Evolutionary conservation across 2,113 vertebrate species (phyloP).

Genomic region (Bubo bubo): DNA sequence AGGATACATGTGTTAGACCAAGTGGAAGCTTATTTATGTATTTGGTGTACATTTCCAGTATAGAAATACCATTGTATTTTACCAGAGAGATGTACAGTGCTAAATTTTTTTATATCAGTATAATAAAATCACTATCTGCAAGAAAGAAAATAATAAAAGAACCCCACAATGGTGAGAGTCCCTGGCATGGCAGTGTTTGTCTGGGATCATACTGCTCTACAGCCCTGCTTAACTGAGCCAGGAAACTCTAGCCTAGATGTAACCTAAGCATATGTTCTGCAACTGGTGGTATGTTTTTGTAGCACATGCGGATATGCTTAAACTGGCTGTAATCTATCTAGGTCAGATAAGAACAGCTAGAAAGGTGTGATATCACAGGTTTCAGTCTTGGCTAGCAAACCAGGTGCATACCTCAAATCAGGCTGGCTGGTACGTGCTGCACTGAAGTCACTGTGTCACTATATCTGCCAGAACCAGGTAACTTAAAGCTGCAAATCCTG

Average conservation of each 20-base stretch:
- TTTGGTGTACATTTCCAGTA: neutral
- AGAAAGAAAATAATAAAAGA: neutral
- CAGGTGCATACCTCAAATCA: neutral
- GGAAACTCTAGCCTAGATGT: neutral
- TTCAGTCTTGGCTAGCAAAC: neutral
- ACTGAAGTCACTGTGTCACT: neutral
- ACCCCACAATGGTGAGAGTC: neutral
- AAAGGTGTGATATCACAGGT: neutral
- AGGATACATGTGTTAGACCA: neutral
- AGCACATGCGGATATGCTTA: neutral
- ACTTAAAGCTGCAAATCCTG: neutral
- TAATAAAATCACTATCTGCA: neutral
- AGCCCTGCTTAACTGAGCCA: neutral
- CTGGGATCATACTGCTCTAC: neutral
- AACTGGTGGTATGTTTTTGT: neutral
- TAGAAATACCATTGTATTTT: neutral
- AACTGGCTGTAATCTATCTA: neutral
- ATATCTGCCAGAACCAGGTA: rapidly evolving
- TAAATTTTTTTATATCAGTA: neutral
- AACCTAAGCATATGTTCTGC: neutral
- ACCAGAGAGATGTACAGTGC: neutral
- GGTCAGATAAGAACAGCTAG: neutral
- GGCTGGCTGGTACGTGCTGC: neutral
- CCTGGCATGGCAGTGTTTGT: neutral
- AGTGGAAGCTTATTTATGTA: neutral